A percentile compares a stretch with the other conserved stretches of the same genome.
These are phyloP conservation scores for Nipponacmea schrenckii DNA, from an alignment of 2,888 invertebrate genomes.

Conservation along the genomic window DNA sequence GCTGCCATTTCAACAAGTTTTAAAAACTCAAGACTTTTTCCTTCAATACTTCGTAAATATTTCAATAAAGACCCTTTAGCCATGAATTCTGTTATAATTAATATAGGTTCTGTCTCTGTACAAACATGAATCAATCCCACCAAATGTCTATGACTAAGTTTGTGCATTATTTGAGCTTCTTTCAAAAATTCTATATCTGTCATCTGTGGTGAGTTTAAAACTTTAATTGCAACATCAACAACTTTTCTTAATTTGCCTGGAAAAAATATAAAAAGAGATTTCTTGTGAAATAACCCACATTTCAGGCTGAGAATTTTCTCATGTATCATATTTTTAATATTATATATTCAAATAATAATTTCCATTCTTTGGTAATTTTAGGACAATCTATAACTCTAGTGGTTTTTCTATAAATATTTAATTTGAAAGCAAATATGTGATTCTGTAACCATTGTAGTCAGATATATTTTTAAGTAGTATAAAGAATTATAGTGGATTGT, in stretches of 20 bases:
- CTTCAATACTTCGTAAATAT: conserved; percentile 86
- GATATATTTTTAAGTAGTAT: too few relatives aligned
- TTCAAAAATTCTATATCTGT: conserved; percentile 94
- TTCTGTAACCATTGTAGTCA: too few relatives aligned
- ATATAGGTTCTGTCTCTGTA: conserved; percentile 85
- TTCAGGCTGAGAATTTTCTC: too few relatives aligned
- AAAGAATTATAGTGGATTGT: too few relatives aligned
- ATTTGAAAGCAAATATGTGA: too few relatives aligned
- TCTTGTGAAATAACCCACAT: too few relatives aligned
- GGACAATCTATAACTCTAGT: too few relatives aligned
- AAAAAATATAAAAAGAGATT: conserved; percentile 10
- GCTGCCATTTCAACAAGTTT: conserved; percentile 90
- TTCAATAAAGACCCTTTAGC: conserved; percentile 93
- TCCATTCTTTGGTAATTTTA: too few relatives aligned
- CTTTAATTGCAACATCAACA: conserved; percentile 97
- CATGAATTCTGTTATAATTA: conserved; percentile 94
- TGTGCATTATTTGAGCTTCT: conserved; percentile 73
- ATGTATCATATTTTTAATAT: too few relatives aligned
- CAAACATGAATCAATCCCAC: conserved; percentile 94
- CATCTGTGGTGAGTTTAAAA: conserved; percentile 91
- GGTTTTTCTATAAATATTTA: too few relatives aligned
- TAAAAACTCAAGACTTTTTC: conserved; percentile 82
- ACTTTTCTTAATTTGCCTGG: conserved; percentile 88
- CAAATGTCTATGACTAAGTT: conserved; percentile 73
- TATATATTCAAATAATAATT: too few relatives aligned